Percentiles rank a stretch among this genome's conserved stretches.
Evolutionary conservation across 2,113 vertebrate genomes (phyloP).

Genomic region (Irena cyanogastra): DNA sequence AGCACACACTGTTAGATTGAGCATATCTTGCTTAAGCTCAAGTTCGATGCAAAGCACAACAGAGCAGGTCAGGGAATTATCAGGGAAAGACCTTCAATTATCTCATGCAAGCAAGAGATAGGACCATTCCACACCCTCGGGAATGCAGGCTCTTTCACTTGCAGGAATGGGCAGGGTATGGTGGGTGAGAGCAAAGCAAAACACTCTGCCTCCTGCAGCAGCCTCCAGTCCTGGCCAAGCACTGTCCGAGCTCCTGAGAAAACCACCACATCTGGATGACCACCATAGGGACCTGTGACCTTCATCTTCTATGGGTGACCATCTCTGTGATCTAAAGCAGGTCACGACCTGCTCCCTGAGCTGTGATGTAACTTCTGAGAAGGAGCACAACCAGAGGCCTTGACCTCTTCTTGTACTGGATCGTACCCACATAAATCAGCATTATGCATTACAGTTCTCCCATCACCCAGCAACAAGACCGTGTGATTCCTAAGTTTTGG

Average conservation of each 20-base stretch:
- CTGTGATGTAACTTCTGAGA: background rate
- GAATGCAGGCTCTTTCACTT: background rate
- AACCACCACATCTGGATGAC: background rate
- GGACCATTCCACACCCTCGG: fast-evolving
- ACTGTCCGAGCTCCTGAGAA: background rate
- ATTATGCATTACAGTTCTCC: background rate
- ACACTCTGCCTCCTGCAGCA: background rate
- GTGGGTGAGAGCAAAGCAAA: background rate
- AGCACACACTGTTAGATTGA: background rate
- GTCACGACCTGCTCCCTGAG: background rate
- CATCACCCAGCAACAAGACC: background rate
- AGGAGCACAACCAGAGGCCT: background rate
- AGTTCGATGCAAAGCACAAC: background rate
- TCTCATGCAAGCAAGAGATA: background rate
- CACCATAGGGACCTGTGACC: background rate
- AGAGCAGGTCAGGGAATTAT: background rate
- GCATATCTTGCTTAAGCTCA: background rate
- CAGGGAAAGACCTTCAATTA: background rate
- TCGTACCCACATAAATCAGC: background rate
- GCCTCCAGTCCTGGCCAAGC: background rate
- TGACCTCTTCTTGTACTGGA: background rate
- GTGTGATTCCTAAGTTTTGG: background rate
- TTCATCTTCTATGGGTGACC: background rate
- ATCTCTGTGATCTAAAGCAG: background rate
- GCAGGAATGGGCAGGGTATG: background rate